Evolutionary conservation across 2,797 vertebrate species (phyloP), one percentile per base, ranked within the genome.

Genomic region (Microctenopoma lineatum): DNA sequence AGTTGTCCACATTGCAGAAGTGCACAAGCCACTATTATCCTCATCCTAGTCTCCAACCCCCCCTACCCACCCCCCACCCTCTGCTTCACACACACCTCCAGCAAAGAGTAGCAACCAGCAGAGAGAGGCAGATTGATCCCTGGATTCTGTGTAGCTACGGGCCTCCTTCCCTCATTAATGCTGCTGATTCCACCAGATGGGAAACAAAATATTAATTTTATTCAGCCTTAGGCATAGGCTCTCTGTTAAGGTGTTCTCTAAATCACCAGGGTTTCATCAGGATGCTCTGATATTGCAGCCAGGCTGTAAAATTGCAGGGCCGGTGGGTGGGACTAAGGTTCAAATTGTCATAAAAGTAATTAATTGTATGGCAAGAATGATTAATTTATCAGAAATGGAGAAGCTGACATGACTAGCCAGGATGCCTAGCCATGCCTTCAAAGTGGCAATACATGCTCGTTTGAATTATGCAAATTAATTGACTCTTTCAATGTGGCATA

Each of bases 171-270:
- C 95, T 98, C 97, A 98, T 98, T 98, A 98, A 98, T 98, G 98
- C 96, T 96, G 93, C 95, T 95, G 95, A 98, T 97, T 97, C 94
- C 95, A 96, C 97, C 97, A 98, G 96, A 98, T 99, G 98, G 97
- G 95, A 97, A 98, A 96, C 95, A 98, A 98, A 98, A 98, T 98
- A 98, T 98, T 97, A 99, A 98, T 98, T 98, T 97, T 97, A 96
- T 97, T 97, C 96, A 94, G 96, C 97, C 97, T 96, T 93, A 97
- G 97, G 97, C 97, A 90, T 81, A 91, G 94, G 84, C 94, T 95
- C 94, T 96, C 91, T 94, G 92, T 95, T 96, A 97, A 98, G 96
- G 96, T 98, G 95, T 89, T 96, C 95, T 92, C 93, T 96, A 96
- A 97, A 97, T 96, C 95, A 96, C 93, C 91, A 76, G 93, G 95